A percentile compares a stretch with the other conserved stretches of the same genome.
phyloP scores from a whole-genome alignment of 1,140 invertebrate species.

The Cyclargus thomasi region DNA sequence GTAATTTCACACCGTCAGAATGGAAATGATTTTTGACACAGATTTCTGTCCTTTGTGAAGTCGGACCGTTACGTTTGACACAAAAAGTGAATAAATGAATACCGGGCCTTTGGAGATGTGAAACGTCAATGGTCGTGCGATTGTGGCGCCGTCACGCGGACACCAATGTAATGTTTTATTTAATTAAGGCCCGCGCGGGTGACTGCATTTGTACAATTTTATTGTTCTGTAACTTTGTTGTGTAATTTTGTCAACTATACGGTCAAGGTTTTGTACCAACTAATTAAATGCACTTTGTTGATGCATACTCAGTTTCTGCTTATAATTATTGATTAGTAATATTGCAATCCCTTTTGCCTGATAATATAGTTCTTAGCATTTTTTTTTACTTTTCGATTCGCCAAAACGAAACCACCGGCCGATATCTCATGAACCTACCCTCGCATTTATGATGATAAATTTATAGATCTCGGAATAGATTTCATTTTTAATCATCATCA shows the following conservation, averaged over 20 bases:
- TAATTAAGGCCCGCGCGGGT: background rate
- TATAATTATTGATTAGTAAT: too few species aligned
- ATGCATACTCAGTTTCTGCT: too few species aligned
- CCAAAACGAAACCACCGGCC: background rate
- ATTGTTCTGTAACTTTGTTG: background rate
- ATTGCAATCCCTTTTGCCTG: too few species aligned
- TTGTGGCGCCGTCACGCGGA: background rate
- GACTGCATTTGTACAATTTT: background rate
- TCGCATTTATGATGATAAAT: too few species aligned
- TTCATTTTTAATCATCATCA: too few species aligned
- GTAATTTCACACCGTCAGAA: conserved; percentile 3
- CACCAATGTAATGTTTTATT: conserved; percentile 1
- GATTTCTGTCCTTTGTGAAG: conserved; percentile 12
- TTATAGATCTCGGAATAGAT: too few species aligned
- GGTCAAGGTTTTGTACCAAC: too few species aligned
- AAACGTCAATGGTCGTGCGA: background rate
- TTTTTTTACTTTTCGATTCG: background rate
- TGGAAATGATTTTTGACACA: conserved; percentile 11
- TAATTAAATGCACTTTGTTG: too few species aligned
- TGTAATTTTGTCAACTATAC: too few species aligned
- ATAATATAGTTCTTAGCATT: too few species aligned
- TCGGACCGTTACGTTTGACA: background rate
- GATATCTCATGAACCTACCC: too few species aligned
- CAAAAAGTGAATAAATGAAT: conserved; percentile 9
- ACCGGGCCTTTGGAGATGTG: background rate